Conservation (phyloP, 1,140 invertebrate genomes). For the Polyergus mexicanus region DNA sequence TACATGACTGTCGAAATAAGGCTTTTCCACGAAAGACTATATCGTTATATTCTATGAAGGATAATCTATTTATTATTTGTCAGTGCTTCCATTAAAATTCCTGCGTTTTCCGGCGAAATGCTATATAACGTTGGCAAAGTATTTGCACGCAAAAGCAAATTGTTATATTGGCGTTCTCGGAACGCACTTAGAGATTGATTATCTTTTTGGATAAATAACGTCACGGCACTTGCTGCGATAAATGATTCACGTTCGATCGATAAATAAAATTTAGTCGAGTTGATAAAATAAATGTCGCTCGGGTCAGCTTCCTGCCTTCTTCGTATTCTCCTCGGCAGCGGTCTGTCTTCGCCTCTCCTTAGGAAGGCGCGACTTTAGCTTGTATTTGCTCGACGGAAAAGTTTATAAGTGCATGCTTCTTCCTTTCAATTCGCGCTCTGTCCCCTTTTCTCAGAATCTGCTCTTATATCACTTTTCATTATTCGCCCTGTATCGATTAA, state of each 20-base stretch:
- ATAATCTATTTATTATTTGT: slow-evolving; percentile 51
- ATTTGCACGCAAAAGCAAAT: slow-evolving; percentile 35
- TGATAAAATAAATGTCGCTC: slow-evolving; percentile 63
- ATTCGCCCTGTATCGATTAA: slow-evolving; percentile 14
- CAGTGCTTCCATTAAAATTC: slow-evolving; percentile 34
- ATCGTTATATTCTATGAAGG: slow-evolving; percentile 27
- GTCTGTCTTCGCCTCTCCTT: slow-evolving; percentile 32
- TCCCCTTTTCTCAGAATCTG: not conserved
- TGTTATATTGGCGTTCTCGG: slow-evolving; percentile 1
- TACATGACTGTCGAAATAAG: slow-evolving; percentile 70
- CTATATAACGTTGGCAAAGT: slow-evolving; percentile 23
- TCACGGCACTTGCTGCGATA: not conserved
- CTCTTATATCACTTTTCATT: slow-evolving; percentile 46
- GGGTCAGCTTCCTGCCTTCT: not conserved
- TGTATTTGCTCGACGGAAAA: slow-evolving; percentile 19
- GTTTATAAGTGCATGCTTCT: slow-evolving; percentile 61
- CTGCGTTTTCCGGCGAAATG: slow-evolving; percentile 11
- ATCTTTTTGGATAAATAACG: slow-evolving; percentile 45
- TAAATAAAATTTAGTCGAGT: slow-evolving; percentile 65
- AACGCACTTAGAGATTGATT: slow-evolving; percentile 63
- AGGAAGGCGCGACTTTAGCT: slow-evolving; percentile 15
- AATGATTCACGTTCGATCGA: slow-evolving; percentile 16
- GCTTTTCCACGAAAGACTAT: slow-evolving; percentile 11
- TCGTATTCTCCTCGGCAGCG: not conserved
- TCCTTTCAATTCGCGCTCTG: not conserved